These are phyloP conservation scores for Athalia circularis DNA, from an alignment of 2,888 invertebrate species.

Conservation along the genomic window DNA sequence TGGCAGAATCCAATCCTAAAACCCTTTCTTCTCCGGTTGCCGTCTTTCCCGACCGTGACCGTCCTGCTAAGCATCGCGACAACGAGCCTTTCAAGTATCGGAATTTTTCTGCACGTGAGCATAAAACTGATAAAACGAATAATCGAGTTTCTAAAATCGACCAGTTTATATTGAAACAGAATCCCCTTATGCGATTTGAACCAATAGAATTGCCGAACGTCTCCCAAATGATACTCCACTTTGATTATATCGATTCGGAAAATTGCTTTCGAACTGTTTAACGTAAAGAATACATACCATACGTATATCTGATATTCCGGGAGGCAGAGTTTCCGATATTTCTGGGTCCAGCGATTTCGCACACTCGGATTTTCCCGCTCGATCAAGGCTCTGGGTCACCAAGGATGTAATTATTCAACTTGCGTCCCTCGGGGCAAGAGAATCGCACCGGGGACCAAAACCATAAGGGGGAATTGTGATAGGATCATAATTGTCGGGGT, in stretches of 20 bases:
- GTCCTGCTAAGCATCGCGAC: constrained; percentile 43
- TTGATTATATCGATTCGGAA: constrained; percentile 22
- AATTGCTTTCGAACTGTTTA: constrained; percentile 22
- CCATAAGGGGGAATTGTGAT: constrained; percentile 44
- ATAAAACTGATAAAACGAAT: constrained; percentile 41
- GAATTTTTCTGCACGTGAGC: constrained; percentile 38
- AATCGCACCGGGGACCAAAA: constrained; percentile 61
- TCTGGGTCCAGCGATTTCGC: constrained; percentile 61
- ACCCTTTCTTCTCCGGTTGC: constrained; percentile 44
- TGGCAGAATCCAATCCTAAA: constrained; percentile 61
- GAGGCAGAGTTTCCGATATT: background rate
- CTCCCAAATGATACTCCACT: constrained; percentile 4
- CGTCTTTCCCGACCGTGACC: constrained; percentile 43
- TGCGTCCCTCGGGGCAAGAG: constrained; percentile 67
- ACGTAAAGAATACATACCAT: background rate
- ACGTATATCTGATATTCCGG: too few relatives aligned
- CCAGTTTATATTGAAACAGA: constrained; percentile 11
- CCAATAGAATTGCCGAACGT: background rate
- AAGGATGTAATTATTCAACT: constrained; percentile 73
- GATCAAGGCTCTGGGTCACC: constrained; percentile 64
- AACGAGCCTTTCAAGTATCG: constrained; percentile 39
- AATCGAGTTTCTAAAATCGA: constrained; percentile 22
- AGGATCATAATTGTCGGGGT: constrained; percentile 53
- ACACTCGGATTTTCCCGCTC: constrained; percentile 69
- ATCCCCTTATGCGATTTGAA: background rate